phyloP scores from a whole-genome alignment of 2,797 vertebrate species.

The Fistularia commersonii region DNA sequence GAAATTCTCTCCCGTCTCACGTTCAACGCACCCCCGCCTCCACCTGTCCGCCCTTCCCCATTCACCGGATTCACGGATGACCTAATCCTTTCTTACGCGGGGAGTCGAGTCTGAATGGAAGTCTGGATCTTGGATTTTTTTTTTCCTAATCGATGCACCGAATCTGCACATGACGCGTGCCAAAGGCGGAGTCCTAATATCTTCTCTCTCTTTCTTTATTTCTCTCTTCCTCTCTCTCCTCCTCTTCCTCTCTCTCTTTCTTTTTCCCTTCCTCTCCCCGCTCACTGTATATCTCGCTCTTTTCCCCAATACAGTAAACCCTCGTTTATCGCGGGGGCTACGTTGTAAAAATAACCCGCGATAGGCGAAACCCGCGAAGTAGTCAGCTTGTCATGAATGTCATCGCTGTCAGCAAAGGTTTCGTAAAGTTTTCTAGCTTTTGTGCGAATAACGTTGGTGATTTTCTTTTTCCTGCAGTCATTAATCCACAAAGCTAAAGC shows the following conservation, averaged over 20 bases:
- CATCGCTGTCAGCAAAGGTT: no score
- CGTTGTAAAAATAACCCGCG: no score
- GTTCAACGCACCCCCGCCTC: slow-evolving; percentile 55
- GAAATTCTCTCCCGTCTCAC: not conserved
- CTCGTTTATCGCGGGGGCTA: no score
- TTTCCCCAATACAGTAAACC: no score
- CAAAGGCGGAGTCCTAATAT: slow-evolving; percentile 56
- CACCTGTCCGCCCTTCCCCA: slow-evolving; percentile 56
- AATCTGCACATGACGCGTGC: slow-evolving; percentile 33
- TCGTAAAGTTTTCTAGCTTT: no score
- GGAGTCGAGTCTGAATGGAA: no score
- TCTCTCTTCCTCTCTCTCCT: slow-evolving; percentile 19
- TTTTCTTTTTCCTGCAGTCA: no score
- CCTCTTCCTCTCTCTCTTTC: slow-evolving; percentile 17
- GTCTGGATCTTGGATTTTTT: slow-evolving; percentile 12
- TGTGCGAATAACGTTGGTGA: no score
- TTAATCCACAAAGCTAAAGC: no score
- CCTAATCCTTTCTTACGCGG: slow-evolving; percentile 37
- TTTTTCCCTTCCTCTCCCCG: slow-evolving; percentile 27
- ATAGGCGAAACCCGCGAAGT: no score
- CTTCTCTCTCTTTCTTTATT: not conserved
- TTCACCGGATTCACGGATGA: slow-evolving; percentile 75
- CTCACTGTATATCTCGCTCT: slow-evolving; percentile 58
- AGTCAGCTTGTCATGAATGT: no score
- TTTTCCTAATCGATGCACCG: slow-evolving; percentile 47